A percentile compares a stretch with the other conserved stretches of the same genome.
phyloP scores from a whole-genome alignment of 2,113 vertebrate species.

The Globicephala melas region DNA sequence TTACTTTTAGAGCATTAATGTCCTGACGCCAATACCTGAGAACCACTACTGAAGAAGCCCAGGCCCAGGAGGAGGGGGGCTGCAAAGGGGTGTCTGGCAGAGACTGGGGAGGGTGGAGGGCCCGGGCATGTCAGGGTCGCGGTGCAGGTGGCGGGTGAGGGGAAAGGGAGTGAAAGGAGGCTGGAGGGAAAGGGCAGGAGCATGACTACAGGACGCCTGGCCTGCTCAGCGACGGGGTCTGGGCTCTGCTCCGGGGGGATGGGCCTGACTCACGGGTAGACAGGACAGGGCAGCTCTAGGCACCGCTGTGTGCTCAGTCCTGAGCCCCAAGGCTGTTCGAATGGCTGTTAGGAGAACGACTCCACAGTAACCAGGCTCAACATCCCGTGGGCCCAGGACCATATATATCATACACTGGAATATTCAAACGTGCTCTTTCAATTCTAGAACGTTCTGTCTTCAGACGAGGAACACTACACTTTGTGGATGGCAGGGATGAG shows the following conservation, averaged over 20 bases:
- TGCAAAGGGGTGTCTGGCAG: neutral
- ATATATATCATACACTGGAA: fast-evolving
- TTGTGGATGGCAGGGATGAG: fast-evolving
- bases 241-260: neutral
- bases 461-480: neutral
- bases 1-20: neutral
- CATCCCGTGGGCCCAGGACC: too few species aligned
- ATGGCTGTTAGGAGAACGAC: neutral
- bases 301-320: neutral
- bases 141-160: fast-evolving
- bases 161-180: neutral
- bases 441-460: neutral
- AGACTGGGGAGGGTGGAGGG: fast-evolving
- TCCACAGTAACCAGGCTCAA: neutral
- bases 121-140: neutral
- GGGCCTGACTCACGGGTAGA: fast-evolving
- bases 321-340: fast-evolving
- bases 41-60: neutral
- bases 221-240: fast-evolving
- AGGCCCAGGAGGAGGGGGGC: neutral
- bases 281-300: neutral
- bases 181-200: neutral
- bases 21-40: neutral
- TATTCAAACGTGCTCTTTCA: neutral
- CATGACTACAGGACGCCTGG: fast-evolving